phyloP scores from a whole-genome alignment of 2,888 invertebrate species.

The Andrena marginata region DNA sequence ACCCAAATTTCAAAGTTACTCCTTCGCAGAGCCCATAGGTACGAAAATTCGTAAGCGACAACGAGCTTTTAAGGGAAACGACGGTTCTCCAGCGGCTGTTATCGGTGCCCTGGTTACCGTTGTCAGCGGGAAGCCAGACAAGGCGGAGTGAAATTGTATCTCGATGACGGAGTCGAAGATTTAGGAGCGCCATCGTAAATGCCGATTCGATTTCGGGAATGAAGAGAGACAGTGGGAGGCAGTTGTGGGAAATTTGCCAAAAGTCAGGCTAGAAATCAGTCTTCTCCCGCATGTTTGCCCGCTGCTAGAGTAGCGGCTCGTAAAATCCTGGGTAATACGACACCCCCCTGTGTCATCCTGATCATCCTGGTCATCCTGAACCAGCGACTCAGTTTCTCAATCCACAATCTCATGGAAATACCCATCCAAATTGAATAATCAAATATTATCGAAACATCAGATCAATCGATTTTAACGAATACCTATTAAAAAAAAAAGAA shows the following conservation, averaged over 20 bases:
- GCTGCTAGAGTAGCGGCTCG: constrained; percentile 48
- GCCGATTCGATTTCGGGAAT: constrained; percentile 75
- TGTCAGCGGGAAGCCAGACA: constrained; percentile 33
- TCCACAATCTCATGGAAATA: no score
- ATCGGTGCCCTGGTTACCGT: background rate
- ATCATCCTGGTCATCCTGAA: constrained; percentile 37
- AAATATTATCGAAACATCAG: background rate
- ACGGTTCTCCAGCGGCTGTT: background rate
- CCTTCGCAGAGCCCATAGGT: no score
- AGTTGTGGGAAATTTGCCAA: constrained; percentile 72
- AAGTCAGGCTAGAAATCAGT: constrained; percentile 68
- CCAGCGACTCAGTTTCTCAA: no score
- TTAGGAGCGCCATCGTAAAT: constrained; percentile 69
- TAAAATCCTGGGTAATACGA: constrained; percentile 69
- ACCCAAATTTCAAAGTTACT: no score
- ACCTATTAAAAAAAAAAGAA: no score
- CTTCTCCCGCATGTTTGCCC: constrained; percentile 67
- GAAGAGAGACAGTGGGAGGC: constrained; percentile 65
- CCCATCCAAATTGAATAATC: no score
- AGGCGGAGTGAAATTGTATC: constrained; percentile 70
- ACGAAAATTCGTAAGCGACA: no score
- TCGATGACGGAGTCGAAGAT: constrained; percentile 67
- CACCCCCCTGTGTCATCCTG: constrained; percentile 54
- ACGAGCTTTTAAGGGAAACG: background rate
- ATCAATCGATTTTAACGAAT: background rate